Evolutionary conservation across 2,888 invertebrate species (phyloP).

Genomic region (Colostygia pectinataria): DNA sequence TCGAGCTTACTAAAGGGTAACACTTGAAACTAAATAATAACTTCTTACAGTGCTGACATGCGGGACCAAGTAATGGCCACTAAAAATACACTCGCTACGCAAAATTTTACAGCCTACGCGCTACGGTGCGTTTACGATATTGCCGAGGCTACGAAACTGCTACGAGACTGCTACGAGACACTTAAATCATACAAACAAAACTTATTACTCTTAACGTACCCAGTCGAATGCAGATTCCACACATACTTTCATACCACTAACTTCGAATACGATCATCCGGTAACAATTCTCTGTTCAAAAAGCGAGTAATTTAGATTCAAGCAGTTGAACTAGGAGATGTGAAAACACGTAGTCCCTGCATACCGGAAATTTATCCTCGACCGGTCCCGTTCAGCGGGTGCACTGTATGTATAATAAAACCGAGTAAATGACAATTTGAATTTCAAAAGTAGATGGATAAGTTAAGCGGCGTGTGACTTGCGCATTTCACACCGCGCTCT

Average conservation of each 20-base stretch:
- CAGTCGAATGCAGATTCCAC: slow-evolving; percentile 1
- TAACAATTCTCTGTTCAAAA: slow-evolving; percentile 25
- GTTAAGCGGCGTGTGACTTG: slow-evolving; percentile 71
- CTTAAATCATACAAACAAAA: slow-evolving; percentile 31
- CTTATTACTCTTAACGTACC: slow-evolving; percentile 12
- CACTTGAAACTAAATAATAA: slow-evolving; percentile 21
- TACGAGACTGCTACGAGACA: slow-evolving; percentile 31
- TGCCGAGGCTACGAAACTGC: slow-evolving; percentile 29
- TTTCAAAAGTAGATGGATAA: slow-evolving; percentile 72
- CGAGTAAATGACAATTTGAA: slow-evolving; percentile 69
- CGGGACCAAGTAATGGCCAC: slow-evolving; percentile 25
- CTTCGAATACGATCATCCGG: slow-evolving; percentile 19
- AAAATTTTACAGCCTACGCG: slow-evolving; percentile 34
- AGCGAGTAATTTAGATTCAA: slow-evolving; percentile 41
- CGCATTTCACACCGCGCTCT: slow-evolving; percentile 75
- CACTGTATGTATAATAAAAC: slow-evolving; percentile 62
- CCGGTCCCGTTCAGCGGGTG: slow-evolving; percentile 46
- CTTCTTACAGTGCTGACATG: slow-evolving; percentile 20
- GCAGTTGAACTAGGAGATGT: slow-evolving; percentile 39
- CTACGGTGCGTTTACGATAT: slow-evolving; percentile 34
- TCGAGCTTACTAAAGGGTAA: slow-evolving; percentile 4
- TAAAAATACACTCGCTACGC: slow-evolving; percentile 31
- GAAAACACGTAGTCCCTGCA: slow-evolving; percentile 47
- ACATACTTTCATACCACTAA: slow-evolving; percentile 13
- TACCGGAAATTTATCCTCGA: slow-evolving; percentile 49